Conservation (phyloP, 2,113 vertebrate genomes). For the Hippopotamus amphibius region DNA sequence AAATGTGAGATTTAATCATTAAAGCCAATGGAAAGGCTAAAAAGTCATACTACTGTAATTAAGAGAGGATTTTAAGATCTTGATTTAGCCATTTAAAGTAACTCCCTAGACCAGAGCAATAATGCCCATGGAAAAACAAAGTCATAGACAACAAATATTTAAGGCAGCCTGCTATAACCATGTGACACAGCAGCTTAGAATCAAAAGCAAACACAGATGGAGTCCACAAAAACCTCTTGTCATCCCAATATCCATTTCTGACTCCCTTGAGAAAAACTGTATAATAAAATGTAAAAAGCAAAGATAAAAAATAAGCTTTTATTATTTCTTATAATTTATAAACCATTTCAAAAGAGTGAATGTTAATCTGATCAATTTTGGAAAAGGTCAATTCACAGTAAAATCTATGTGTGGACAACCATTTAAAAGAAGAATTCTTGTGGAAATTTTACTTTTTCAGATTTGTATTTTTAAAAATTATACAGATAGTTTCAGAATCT, state of each 20-base stretch:
- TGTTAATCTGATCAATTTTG: not conserved
- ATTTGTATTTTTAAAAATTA: constrained; percentile 5
- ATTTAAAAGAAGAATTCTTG: not conserved
- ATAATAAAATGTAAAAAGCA: not conserved
- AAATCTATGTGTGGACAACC: not conserved
- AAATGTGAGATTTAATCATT: constrained; percentile 36
- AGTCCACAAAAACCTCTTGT: not conserved
- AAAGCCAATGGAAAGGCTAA: constrained; percentile 29
- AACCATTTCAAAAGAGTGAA: not conserved
- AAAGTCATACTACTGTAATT: constrained; percentile 37
- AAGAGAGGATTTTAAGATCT: constrained; percentile 56
- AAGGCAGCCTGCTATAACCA: not conserved
- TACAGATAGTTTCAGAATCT: not conserved
- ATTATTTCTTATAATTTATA: not conserved
- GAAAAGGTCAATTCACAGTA: not conserved
- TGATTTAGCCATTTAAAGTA: constrained; percentile 61
- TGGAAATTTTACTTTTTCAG: not conserved
- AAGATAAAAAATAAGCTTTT: not conserved
- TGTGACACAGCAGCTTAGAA: not conserved
- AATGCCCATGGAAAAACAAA: not conserved
- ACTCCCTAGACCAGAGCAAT: not conserved
- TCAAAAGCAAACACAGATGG: not conserved
- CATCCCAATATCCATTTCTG: not conserved
- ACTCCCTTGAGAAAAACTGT: not conserved
- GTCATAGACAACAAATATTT: not conserved